These are phyloP conservation scores for Stenodera caucasica DNA, from an alignment of 2,888 invertebrate genomes.

Conservation along the genomic window DNA sequence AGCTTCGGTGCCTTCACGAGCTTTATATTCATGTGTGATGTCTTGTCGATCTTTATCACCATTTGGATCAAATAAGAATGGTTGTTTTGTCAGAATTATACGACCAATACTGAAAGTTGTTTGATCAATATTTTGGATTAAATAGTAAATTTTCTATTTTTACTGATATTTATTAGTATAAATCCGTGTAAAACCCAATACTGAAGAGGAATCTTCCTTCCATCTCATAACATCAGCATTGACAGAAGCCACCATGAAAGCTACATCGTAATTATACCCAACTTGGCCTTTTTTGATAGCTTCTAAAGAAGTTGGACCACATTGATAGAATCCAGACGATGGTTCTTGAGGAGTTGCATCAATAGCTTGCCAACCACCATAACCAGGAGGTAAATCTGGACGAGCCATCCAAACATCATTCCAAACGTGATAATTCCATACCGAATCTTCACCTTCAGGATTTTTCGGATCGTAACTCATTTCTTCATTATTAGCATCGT, in stretches of 20 bases:
- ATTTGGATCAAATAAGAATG: conserved; percentile 70
- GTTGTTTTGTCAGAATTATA: conserved; percentile 73
- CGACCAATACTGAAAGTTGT: conserved; percentile 67
- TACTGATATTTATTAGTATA: conserved; percentile 75
- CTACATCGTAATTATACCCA: conserved; percentile 72
- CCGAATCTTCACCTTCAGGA: conserved; percentile 69
- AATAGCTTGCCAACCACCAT: conserved; percentile 89
- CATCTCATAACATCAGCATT: conserved; percentile 83
- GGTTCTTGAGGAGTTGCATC: conserved; percentile 85
- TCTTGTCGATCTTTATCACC: conserved; percentile 74
- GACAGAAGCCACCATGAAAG: conserved; percentile 79
- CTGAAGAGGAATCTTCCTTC: conserved; percentile 67
- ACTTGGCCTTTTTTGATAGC: conserved; percentile 78
- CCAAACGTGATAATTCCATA: conserved; percentile 92
- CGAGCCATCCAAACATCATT: conserved; percentile 86
- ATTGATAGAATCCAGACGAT: conserved; percentile 71
- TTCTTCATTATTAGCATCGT: conserved; percentile 66
- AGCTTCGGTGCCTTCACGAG: conserved; percentile 70
- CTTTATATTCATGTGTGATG: conserved; percentile 71
- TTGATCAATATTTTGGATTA: not conserved
- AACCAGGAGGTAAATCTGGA: conserved; percentile 73
- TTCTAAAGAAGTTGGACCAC: conserved; percentile 78
- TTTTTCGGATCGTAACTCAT: conserved; percentile 69
- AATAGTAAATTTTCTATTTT: conserved; percentile 16
- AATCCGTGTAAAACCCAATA: conserved; percentile 68